Conservation (phyloP, 2,797 vertebrate genomes). For the Crenichthys baileyi region DNA sequence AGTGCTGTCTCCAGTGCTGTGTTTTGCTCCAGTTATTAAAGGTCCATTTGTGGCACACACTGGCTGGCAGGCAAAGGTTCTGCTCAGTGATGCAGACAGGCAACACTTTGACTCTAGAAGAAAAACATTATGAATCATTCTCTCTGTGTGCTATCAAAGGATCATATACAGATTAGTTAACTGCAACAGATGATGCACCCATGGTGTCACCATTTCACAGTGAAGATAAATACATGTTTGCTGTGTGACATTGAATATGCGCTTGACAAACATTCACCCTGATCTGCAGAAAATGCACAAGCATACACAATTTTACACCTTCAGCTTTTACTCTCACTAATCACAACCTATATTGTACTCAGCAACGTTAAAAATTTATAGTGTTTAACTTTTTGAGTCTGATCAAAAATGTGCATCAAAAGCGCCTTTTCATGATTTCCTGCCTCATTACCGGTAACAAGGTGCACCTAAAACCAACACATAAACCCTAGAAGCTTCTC, state of each 20-base stretch:
- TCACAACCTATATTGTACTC: conserved; percentile 43
- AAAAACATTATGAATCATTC: conserved; percentile 56
- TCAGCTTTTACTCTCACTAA: conserved; percentile 31
- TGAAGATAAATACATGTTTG: conserved; percentile 66
- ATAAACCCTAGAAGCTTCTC: conserved; percentile 25
- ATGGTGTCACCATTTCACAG: conserved; percentile 55
- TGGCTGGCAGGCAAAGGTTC: conserved; percentile 18
- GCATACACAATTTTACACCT: conserved; percentile 28
- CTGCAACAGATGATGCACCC: conserved; percentile 61
- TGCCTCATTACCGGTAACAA: conserved; percentile 36
- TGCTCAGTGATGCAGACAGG: conserved; percentile 51
- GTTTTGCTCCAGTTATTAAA: conserved; percentile 11
- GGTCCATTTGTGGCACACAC: conserved; percentile 34
- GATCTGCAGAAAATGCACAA: conserved; percentile 25
- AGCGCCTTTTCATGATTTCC: conserved; percentile 24
- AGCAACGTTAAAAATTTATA: conserved; percentile 29
- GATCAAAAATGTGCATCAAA: conserved; percentile 39
- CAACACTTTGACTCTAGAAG: conserved; percentile 33
- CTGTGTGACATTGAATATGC: conserved; percentile 65
- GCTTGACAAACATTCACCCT: conserved; percentile 53
- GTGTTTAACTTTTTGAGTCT: conserved; percentile 39
- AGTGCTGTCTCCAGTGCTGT: conserved; percentile 9
- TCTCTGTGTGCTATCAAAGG: conserved; percentile 48
- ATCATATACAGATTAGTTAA: conserved; percentile 74
- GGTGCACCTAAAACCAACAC: conserved; percentile 26